phyloP scores from a whole-genome alignment of 2,113 vertebrate genomes.

The Forbesichthys agassizii region DNA sequence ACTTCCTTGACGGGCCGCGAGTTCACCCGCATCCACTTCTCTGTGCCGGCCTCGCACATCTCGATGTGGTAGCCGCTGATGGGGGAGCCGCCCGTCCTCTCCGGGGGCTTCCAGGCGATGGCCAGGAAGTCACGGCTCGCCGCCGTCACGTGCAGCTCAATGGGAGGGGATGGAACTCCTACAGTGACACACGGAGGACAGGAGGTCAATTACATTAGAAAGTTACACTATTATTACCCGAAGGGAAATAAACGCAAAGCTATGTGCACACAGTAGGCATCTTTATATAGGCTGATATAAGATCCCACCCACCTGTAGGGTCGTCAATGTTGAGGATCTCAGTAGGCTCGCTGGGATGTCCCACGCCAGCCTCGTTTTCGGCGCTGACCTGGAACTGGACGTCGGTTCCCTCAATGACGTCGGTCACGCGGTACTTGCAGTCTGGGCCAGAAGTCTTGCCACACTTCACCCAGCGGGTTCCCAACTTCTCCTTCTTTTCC shows the following conservation, averaged over 20 bases:
- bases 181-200: not conserved
- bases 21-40: constrained; percentile 98
- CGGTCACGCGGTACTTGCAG: constrained; percentile 92
- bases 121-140: constrained; percentile 89
- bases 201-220: too few relatives aligned
- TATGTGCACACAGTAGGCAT: too few relatives aligned
- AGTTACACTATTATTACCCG: not conserved
- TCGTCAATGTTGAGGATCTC: constrained; percentile 93
- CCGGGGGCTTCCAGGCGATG: constrained; percentile 93
- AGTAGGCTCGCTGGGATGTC: constrained; percentile 95
- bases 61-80: constrained; percentile 94
- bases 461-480: constrained; percentile 96
- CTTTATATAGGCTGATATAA: too few relatives aligned
- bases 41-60: constrained; percentile 92
- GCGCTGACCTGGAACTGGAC: constrained; percentile 96
- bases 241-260: too few relatives aligned
- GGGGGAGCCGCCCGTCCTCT: constrained; percentile 88
- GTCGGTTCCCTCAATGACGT: constrained; percentile 96
- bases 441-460: constrained; percentile 93
- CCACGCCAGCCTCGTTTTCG: constrained; percentile 95
- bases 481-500: constrained; percentile 98
- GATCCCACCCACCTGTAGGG: constrained; percentile 80
- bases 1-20: constrained; percentile 95
- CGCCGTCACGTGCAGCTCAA: constrained; percentile 92
- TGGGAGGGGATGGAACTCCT: constrained; percentile 92